phyloP scores from a whole-genome alignment of 2,797 vertebrate species.

The Crocidura indochinensis region DNA sequence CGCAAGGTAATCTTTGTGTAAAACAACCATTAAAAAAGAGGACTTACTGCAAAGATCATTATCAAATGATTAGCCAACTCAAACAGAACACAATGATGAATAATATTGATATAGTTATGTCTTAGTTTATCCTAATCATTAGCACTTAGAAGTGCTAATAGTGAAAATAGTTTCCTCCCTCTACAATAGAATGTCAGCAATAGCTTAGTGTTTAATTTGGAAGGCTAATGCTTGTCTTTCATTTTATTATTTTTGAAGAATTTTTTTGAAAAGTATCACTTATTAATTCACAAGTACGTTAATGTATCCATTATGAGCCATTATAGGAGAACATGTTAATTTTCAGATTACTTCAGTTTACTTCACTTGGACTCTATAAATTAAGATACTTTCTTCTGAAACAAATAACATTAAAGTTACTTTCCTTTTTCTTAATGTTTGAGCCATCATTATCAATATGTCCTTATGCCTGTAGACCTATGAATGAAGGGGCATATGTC shows the following conservation, averaged over 20 bases:
- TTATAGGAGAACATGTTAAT: not conserved
- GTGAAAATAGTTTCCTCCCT: not conserved
- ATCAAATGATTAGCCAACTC: conserved; percentile 5
- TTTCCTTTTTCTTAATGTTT: conserved; percentile 20
- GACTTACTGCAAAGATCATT: conserved; percentile 18
- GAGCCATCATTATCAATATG: not conserved
- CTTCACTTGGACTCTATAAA: not conserved
- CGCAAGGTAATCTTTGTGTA: not conserved
- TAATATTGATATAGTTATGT: conserved; percentile 25
- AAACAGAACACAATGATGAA: conserved; percentile 27
- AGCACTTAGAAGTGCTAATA: not conserved
- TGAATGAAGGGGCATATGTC: not conserved
- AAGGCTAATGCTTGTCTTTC: not conserved
- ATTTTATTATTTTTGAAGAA: not conserved
- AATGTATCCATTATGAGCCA: not conserved
- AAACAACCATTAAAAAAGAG: not conserved
- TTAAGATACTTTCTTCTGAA: not conserved
- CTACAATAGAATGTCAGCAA: not conserved
- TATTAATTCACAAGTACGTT: not conserved
- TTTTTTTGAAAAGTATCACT: not conserved
- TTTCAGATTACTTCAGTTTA: conserved; percentile 16
- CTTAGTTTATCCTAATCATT: not conserved
- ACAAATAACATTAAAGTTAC: not conserved
- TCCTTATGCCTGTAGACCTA: conserved; percentile 28
- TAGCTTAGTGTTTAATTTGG: not conserved